A percentile compares a stretch with the other conserved stretches of the same genome.
Conservation (phyloP, 2,888 invertebrate species). For the Ypsolopha sequella region DNA sequence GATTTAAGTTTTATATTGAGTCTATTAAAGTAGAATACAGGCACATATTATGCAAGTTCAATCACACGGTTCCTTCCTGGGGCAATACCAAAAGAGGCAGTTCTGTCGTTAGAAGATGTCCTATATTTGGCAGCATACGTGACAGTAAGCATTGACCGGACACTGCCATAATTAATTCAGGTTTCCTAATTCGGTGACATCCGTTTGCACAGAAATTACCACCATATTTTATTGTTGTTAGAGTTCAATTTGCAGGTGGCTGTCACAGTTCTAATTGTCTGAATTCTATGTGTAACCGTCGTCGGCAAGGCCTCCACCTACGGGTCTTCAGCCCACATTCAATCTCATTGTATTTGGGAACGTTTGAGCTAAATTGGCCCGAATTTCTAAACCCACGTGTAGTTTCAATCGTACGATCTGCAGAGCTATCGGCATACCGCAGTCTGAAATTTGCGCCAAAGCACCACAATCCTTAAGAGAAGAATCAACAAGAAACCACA, state of each 20-base stretch:
- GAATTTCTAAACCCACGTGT: conserved; percentile 21
- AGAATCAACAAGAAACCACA: too few species aligned
- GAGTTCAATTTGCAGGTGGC: conserved; percentile 29
- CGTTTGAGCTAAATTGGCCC: conserved; percentile 38
- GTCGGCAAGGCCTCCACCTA: conserved; percentile 62
- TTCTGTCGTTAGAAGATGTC: conserved; percentile 32
- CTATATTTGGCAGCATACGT: conserved; percentile 61
- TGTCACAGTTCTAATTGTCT: conserved; percentile 29
- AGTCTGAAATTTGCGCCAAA: not conserved
- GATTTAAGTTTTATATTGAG: not conserved
- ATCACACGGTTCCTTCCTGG: conserved; percentile 59
- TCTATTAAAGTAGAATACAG: not conserved
- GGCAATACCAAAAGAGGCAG: conserved; percentile 44
- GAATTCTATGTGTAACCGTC: conserved; percentile 38
- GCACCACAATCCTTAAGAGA: not conserved
- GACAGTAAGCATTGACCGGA: conserved; percentile 33
- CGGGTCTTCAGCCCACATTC: conserved; percentile 58
- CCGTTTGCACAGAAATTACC: conserved; percentile 9
- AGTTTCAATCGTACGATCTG: not conserved
- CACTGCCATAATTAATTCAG: conserved; percentile 49
- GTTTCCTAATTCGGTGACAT: conserved; percentile 48
- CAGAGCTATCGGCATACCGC: too few species aligned
- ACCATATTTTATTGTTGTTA: conserved; percentile 37
- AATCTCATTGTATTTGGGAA: conserved; percentile 38
- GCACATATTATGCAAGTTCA: conserved; percentile 28